Conservation (phyloP, 2,888 invertebrate species). For the Linnaemya vulpina region DNA sequence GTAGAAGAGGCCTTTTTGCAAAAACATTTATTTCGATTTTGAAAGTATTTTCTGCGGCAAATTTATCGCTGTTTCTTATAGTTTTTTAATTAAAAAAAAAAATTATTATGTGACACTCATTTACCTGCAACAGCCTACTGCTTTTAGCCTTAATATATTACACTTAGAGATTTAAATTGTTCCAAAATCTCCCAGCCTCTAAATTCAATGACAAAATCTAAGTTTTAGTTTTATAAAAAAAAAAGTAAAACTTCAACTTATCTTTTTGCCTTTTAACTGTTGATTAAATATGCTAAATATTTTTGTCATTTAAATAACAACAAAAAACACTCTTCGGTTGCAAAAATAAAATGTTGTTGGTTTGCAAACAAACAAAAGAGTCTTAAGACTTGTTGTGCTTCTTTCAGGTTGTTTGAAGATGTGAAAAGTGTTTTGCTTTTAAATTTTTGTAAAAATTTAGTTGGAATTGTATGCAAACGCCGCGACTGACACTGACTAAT, state of each 20-base stretch:
- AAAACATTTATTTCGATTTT: too few species aligned
- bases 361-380: slow-evolving; percentile 60
- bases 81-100: too few species aligned
- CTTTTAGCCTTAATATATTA: neutral
- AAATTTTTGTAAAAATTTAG: slow-evolving; percentile 15
- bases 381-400: slow-evolving; percentile 62
- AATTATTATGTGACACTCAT: neutral
- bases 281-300: slow-evolving; percentile 43
- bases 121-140: neutral
- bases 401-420: neutral
- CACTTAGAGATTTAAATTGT: neutral
- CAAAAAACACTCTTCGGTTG: neutral
- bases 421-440: slow-evolving; percentile 11
- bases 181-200: neutral
- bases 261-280: slow-evolving; percentile 1
- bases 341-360: slow-evolving; percentile 5
- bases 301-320: neutral
- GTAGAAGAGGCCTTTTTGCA: too few species aligned
- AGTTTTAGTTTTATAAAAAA: neutral
- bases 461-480: slow-evolving; percentile 26
- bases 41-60: too few species aligned
- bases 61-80: too few species aligned
- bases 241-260: neutral
- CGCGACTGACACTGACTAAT: slow-evolving; percentile 63
- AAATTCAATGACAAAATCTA: neutral